phyloP scores from a whole-genome alignment of 2,888 invertebrate species.

The Dilophus febrilis region DNA sequence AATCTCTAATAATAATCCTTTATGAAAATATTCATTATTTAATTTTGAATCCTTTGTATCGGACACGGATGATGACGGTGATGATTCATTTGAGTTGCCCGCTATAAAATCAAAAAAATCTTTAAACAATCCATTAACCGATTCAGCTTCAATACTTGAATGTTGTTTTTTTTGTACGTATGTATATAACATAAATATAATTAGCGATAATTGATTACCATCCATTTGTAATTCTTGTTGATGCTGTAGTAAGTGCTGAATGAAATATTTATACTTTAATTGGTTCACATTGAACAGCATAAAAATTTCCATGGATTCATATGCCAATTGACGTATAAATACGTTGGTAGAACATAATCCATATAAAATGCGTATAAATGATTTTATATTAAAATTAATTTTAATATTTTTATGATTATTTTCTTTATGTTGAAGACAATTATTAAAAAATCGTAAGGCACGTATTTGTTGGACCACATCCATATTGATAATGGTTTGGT shows the following conservation, averaged over 20 bases:
- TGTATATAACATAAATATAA: slow-evolving; percentile 40
- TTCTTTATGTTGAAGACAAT: slow-evolving; percentile 16
- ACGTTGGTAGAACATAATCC: slow-evolving; percentile 38
- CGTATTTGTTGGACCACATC: slow-evolving; percentile 35
- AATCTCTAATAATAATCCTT: too few relatives aligned
- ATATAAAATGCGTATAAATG: slow-evolving; percentile 24
- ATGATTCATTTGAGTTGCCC: too few relatives aligned
- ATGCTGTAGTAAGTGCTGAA: slow-evolving; percentile 19
- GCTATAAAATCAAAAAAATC: slow-evolving; percentile 2
- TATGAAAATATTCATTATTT: too few relatives aligned
- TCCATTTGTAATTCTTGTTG: slow-evolving; percentile 46
- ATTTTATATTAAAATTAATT: background rate
- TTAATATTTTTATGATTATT: background rate
- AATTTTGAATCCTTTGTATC: too few relatives aligned
- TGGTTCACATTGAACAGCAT: slow-evolving; percentile 14
- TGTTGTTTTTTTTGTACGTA: background rate
- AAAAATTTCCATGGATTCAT: slow-evolving; percentile 33
- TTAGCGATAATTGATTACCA: slow-evolving; percentile 43
- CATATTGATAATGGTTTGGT: slow-evolving; percentile 15
- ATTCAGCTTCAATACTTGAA: background rate
- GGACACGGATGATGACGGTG: too few relatives aligned
- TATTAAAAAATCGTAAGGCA: too few relatives aligned
- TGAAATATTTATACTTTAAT: too few relatives aligned
- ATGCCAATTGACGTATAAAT: slow-evolving; percentile 36
- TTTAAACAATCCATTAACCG: background rate